Base-by-base conservation (phyloP, 2,113 vertebrate species). In the Chamaea fasciata region DNA sequence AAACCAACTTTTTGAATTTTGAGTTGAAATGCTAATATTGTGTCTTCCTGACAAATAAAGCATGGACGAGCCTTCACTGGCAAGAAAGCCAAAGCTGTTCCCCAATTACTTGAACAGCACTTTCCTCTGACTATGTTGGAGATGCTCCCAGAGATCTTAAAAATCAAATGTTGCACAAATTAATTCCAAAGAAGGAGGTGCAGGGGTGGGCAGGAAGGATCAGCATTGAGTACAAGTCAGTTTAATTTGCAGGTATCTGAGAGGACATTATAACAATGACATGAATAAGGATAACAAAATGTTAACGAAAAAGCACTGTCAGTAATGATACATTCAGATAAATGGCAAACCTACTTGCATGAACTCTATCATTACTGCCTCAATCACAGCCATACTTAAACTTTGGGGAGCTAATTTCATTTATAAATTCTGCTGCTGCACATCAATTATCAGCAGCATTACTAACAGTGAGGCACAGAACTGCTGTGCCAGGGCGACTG, bases 361-460 rank as follows among this genome's bases (percentile, higher is more conserved):
- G 94, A 90, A 95, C 81, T 91, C 92, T 80, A 82, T 94, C 90
- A 87, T 93, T 94, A 91, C 83, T 87, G 73, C 74, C 75, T 97
- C 79, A 69, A 76, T 95, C 75, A 79, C 82, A 78, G 86, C 53
- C 93, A 88, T 21, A 83, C 46, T 95, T 81, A 94, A 94, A 97
- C 96, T 83, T 55, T 84, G 65, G 70, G 82, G 89, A 89, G 83
- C 56, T 91, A 88, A 94, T 95, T 84, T 92, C 83, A 96, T 93
- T 96, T 92, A 87, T 78, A 94, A 94, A 79, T 91, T 97, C 87
- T 90, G 87, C 83, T 85, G 53, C 79, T 64, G 87, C 83, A 83
- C 82, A 91, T 96, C 89, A 92, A 65, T 83, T 91, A 92, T 53
- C 71, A 86, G 63, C 19, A 65, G 71, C 83, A 81, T 44, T 85